Evolutionary conservation across 1,140 invertebrate species (phyloP).

Genomic region (Oppia nitens): DNA sequence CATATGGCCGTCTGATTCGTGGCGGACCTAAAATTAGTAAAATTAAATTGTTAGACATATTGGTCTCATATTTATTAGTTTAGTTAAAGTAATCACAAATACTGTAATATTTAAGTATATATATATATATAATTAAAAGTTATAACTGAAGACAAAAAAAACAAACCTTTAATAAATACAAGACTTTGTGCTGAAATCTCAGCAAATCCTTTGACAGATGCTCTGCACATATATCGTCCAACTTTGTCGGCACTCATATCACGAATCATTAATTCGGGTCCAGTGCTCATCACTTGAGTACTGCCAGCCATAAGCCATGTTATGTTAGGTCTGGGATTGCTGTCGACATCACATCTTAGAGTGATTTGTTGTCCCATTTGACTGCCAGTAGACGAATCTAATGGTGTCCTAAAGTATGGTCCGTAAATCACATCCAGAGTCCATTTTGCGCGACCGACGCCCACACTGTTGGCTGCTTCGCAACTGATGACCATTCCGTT

Average conservation of each 20-base stretch:
- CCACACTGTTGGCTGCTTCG: conserved; percentile 73
- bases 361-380: conserved; percentile 59
- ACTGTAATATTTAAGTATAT: too few species aligned
- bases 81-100: too few species aligned
- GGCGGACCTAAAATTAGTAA: conserved; percentile 43
- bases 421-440: conserved; percentile 60
- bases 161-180: conserved; percentile 56
- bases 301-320: conserved; percentile 48
- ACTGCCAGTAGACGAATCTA: conserved; percentile 51
- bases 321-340: conserved; percentile 70
- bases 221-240: conserved; percentile 73
- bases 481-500: conserved; percentile 75
- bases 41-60: background rate
- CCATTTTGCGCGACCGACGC: conserved; percentile 67
- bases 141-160: background rate
- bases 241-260: conserved; percentile 50
- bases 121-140: too few species aligned
- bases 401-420: conserved; percentile 56
- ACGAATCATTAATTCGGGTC: conserved; percentile 22
- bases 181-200: conserved; percentile 64
- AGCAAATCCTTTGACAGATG: conserved; percentile 49
- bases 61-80: too few species aligned
- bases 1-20: conserved; percentile 57
- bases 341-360: conserved; percentile 72
- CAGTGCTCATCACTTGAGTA: conserved; percentile 24